Percentiles rank a stretch among this genome's conserved stretches.
Evolutionary conservation across 2,888 invertebrate genomes (phyloP).

Genomic region (Tenodera sinensis): DNA sequence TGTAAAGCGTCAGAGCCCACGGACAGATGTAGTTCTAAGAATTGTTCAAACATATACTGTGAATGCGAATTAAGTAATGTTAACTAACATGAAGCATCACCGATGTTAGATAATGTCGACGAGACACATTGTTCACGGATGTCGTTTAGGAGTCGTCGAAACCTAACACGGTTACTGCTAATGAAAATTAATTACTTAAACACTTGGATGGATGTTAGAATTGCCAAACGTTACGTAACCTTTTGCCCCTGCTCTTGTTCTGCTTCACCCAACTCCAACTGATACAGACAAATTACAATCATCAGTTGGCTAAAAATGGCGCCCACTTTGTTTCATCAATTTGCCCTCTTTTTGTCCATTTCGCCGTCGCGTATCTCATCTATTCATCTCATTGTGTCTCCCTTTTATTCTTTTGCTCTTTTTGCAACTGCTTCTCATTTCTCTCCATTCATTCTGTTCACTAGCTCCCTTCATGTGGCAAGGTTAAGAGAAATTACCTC

Average conservation of each 20-base stretch:
- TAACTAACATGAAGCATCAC: too few species aligned
- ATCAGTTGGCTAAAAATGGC: constrained; percentile 18
- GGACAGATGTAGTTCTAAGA: too few species aligned
- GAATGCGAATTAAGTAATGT: too few species aligned
- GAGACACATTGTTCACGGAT: neutral
- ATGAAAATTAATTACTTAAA: constrained; percentile 10
- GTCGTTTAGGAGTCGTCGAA: neutral
- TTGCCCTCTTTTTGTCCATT: constrained; percentile 18
- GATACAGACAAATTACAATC: constrained; percentile 20
- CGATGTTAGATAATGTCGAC: neutral
- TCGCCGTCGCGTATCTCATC: constrained; percentile 19
- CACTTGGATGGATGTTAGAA: neutral
- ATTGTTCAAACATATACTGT: too few species aligned
- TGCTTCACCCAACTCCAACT: neutral
- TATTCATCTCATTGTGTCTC: constrained; percentile 24
- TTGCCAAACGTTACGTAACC: constrained; percentile 10
- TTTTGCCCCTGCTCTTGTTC: neutral
- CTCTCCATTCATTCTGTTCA: constrained; percentile 6
- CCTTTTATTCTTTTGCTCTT: neutral
- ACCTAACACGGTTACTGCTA: neutral
- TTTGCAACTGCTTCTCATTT: constrained; percentile 12
- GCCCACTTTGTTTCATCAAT: constrained; percentile 19
- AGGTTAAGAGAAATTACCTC: constrained; percentile 26
- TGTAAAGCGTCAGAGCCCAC: too few species aligned
- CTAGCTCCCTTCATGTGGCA: constrained; percentile 4